Base-by-base conservation (phyloP, 2,888 invertebrate species). In the Sesamia inferens region DNA sequence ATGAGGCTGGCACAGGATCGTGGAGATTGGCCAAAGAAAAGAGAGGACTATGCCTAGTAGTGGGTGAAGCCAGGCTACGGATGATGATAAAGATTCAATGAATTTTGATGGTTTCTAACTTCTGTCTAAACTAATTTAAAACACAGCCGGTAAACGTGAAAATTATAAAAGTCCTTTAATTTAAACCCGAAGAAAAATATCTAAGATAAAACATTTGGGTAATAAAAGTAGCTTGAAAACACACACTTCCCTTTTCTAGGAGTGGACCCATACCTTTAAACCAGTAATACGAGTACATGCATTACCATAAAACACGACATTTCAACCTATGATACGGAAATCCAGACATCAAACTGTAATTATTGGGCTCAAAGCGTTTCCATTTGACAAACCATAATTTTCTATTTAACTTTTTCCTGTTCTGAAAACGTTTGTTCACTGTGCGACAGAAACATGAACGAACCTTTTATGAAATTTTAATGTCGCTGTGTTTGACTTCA, bases 341-440 rank as follows among this genome's bases (percentile, higher is more conserved):
- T 80, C 79, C 74, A 73, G 67, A 78, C 74, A 77, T 84, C 75
- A 71, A 64, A 58, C 66, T 66, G 57, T 86, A 81, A 87, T 87
- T 87, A 84, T 73, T 58, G 71, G 76, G 31, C 74, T 63, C 48
- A 62, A 81, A 69, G 81, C 78, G 82, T 86, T 78, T 76, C 79
- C 69, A 72, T 82, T 84, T 79, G 79, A 83, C 78, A 82, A 74
- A 78, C 83, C 76, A 71, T 83, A 81, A 86, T 87, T 87, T 86
- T 77, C 81, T 63, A 73, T 79, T 78, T 54, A 39, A 68, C 66
- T 82, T 78, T 76, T 76, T 71, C 74, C 70, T 59, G 47, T 85
- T 74, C 63, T 51, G 44, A 10, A 58, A 78, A 78, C 69, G 73
- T 71, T 66, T 22, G 19, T 48, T 42, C 59, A 74, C 64, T 64